Conservation (phyloP, 1,140 invertebrate species). For the Chymomyza costata region DNA sequence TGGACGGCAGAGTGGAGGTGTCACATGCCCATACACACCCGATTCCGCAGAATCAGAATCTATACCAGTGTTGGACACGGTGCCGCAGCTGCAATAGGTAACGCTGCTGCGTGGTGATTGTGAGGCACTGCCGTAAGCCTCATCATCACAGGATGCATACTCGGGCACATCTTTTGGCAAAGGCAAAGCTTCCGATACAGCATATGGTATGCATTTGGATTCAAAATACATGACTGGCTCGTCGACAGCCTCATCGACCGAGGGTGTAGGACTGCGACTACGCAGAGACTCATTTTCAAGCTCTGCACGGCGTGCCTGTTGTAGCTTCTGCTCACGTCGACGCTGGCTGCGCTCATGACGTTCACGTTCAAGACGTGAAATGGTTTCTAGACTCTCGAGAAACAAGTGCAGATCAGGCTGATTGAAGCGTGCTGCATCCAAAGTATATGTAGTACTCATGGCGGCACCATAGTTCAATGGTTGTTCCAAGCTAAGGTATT, state of each 20-base stretch:
- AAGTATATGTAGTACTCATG: slow-evolving; percentile 24
- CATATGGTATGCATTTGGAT: slow-evolving; percentile 53
- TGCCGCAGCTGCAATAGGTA: slow-evolving; percentile 43
- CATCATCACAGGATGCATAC: slow-evolving; percentile 47
- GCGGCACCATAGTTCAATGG: neutral
- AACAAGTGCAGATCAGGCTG: slow-evolving; percentile 44
- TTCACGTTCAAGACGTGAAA: slow-evolving; percentile 46
- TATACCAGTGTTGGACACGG: slow-evolving; percentile 1
- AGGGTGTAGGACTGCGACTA: slow-evolving; percentile 41
- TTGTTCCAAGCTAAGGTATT: slow-evolving; percentile 24
- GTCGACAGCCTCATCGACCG: slow-evolving; percentile 46
- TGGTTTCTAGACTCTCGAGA: slow-evolving; percentile 57
- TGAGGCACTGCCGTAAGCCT: slow-evolving; percentile 44
- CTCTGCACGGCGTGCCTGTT: slow-evolving; percentile 23
- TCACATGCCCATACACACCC: slow-evolving; percentile 30
- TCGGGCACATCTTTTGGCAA: slow-evolving; percentile 1
- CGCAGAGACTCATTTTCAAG: slow-evolving; percentile 21
- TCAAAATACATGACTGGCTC: slow-evolving; percentile 48
- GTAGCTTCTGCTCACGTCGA: slow-evolving; percentile 24
- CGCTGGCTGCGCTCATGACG: slow-evolving; percentile 36
- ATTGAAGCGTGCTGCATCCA: slow-evolving; percentile 43
- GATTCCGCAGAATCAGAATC: slow-evolving; percentile 52
- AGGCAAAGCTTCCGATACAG: slow-evolving; percentile 20
- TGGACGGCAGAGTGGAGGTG: slow-evolving; percentile 24
- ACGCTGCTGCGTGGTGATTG: slow-evolving; percentile 46